Percentiles rank a stretch among this genome's conserved stretches.
These are phyloP conservation scores for Indri indri DNA, from an alignment of 2,113 vertebrate genomes.

Conservation along the genomic window DNA sequence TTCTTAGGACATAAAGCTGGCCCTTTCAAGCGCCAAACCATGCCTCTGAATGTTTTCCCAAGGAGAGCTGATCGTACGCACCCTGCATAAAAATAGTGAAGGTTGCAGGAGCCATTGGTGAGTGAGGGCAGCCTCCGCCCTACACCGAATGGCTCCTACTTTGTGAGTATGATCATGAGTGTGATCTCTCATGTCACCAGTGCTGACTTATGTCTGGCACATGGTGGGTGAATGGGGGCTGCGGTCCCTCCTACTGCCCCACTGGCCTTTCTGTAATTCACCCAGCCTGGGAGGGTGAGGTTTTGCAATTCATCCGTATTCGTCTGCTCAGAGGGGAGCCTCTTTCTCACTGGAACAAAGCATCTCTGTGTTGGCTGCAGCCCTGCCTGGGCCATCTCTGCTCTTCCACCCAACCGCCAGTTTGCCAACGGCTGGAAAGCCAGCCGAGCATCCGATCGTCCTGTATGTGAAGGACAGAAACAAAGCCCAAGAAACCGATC, in stretches of 20 bases:
- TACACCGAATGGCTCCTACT: fast-evolving
- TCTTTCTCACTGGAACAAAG: background rate
- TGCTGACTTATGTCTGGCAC: too few relatives aligned
- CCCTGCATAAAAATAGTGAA: fast-evolving
- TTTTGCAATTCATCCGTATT: background rate
- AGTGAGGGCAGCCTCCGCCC: background rate
- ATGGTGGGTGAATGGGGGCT: too few relatives aligned
- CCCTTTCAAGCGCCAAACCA: background rate
- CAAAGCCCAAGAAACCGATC: background rate
- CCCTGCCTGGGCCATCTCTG: background rate
- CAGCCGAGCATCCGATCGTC: background rate
- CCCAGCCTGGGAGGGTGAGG: background rate
- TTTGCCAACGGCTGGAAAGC: background rate
- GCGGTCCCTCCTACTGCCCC: fast-evolving
- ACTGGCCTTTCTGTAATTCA: background rate
- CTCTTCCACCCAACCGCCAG: background rate
- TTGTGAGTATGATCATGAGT: background rate
- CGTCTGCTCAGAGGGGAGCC: background rate
- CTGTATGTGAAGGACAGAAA: background rate
- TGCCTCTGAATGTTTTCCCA: background rate
- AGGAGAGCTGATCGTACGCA: fast-evolving
- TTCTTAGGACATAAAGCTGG: background rate
- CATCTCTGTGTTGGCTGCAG: background rate
- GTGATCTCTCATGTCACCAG: background rate
- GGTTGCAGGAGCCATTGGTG: too few relatives aligned